Conservation (phyloP, 2,113 vertebrate species). For the Chionis minor region DNA sequence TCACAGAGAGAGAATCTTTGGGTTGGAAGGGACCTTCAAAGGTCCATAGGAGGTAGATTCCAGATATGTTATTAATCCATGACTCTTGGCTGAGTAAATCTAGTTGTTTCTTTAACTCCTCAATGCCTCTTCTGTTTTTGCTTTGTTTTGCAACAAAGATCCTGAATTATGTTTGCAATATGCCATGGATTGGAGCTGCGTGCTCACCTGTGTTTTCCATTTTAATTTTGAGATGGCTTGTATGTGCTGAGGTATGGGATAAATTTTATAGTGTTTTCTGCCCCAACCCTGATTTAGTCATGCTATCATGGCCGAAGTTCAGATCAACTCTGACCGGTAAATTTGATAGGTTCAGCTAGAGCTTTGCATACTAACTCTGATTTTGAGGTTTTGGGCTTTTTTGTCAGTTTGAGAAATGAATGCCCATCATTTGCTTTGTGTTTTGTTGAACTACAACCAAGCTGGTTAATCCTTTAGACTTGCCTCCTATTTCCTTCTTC, state of each 20-base stretch:
- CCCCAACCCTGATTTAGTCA: neutral
- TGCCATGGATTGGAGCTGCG: neutral
- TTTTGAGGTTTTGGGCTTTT: neutral
- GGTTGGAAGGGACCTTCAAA: neutral
- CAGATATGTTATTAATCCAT: neutral
- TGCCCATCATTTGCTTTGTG: neutral
- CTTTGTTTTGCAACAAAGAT: neutral
- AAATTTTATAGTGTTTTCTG: neutral
- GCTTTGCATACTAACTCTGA: neutral
- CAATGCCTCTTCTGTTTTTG: neutral
- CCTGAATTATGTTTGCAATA: neutral
- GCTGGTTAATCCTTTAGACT: neutral
- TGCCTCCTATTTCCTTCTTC: neutral
- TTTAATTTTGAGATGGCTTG: neutral
- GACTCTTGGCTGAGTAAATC: neutral
- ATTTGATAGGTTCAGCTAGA: neutral
- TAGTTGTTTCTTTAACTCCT: neutral
- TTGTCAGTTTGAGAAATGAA: neutral
- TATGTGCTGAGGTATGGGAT: neutral
- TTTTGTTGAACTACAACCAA: neutral
- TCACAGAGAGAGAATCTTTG: neutral
- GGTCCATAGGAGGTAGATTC: neutral
- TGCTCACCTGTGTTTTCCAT: neutral
- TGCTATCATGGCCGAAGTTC: neutral
- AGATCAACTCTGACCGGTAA: neutral